Evolutionary conservation across 2,113 vertebrate genomes (phyloP).

Genomic region (Cairina moschata): DNA sequence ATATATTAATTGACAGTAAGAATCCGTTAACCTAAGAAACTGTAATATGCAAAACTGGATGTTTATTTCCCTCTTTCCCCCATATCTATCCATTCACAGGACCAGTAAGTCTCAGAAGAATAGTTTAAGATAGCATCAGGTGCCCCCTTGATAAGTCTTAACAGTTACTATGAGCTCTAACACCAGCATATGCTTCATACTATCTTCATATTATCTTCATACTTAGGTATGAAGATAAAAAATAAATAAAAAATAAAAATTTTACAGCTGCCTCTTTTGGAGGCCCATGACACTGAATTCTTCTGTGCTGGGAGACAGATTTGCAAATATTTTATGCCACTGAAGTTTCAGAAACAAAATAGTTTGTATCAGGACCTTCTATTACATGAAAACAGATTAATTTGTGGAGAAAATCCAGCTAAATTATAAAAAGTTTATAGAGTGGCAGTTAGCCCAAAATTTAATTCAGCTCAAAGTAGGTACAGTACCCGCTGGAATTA

Average conservation of each 20-base stretch:
- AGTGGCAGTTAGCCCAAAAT: neutral
- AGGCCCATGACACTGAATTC: neutral
- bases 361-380: neutral
- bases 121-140: neutral
- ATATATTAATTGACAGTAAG: neutral
- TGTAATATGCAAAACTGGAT: neutral
- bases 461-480: neutral
- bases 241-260: neutral
- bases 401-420: neutral
- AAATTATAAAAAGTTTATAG: neutral
- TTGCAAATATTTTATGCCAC: neutral
- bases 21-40: neutral
- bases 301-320: neutral
- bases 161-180: neutral
- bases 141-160: neutral
- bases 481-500: neutral
- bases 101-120: neutral
- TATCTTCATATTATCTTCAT: too few species aligned
- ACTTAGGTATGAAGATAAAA: neutral
- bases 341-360: neutral
- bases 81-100: neutral
- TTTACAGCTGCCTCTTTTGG: neutral
- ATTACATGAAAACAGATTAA: neutral
- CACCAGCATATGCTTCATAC: too few species aligned
- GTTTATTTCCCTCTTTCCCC: neutral